Base-by-base conservation (phyloP, 2,888 invertebrate species). In the Notocelia uddmanniana region DNA sequence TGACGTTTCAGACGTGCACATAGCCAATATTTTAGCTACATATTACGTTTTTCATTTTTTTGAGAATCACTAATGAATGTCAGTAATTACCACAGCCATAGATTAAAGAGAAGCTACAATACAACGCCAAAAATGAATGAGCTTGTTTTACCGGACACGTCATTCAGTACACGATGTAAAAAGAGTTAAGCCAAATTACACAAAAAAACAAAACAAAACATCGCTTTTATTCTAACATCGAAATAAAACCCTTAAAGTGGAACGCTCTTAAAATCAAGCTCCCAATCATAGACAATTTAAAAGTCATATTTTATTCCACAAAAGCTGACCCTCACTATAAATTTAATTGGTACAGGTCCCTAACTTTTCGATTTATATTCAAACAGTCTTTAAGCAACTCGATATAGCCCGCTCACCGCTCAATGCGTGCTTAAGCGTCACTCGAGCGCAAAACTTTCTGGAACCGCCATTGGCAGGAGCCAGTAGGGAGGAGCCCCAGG, bases 341-440 rank as follows among this genome's bases (percentile, higher is more conserved):
- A 90, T 92, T 87, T 92, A 93, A 93, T 93, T 93, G 93, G 92
- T 85, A 89, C 83, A 83, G 86, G 84, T 93, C 89, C 88, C 88
- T 92, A 93, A 93, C 92, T 93, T 93, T 93, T 90, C 92, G 91
- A 93, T 93, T 93, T 93, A 93, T 91, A 93, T 92, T 92, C 92
- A 93, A 93, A 93, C 90, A 91, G 92, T 87, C 90, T 92, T 93
- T 92, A 90, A 86, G 84, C 88, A 90, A 93, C 92, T 90, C 90
- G 88, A 92, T 92, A 93, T 86, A 86, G 85, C 81, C 83, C 85
- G 88, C 86, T 86, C 85, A 87, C 83, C 85, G 88, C 86, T 86
- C 85, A 87, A 88, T 85, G 85, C 83, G 86, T 84, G 86, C 93
- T 93, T 88, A 86, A 82, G 81, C 85, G 85, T 82, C 90, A 84